Evolutionary conservation across 2,888 invertebrate species (phyloP).

Genomic region (Odontocolon sp.): DNA sequence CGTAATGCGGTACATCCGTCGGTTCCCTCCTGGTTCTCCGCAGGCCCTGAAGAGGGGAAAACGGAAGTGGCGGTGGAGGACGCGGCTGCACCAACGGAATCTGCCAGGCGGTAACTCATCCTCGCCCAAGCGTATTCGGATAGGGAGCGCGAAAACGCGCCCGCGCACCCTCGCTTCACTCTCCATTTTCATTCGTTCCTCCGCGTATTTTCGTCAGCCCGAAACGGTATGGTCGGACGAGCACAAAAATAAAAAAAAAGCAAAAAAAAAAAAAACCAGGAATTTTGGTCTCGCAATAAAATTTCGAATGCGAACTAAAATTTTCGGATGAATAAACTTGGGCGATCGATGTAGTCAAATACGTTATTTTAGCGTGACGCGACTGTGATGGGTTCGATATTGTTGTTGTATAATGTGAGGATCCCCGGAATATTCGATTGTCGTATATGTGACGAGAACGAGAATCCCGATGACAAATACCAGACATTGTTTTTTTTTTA

Average conservation of each 20-base stretch:
- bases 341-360: conserved; percentile 8
- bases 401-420: background rate
- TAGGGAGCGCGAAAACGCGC: too few relatives aligned
- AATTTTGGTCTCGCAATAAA: background rate
- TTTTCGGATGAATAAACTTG: conserved; percentile 1
- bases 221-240: background rate
- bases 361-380: conserved; percentile 25
- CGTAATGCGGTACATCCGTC: conserved; percentile 77
- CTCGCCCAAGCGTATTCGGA: conserved; percentile 70
- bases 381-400: background rate
- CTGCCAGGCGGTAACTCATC: conserved; percentile 77
- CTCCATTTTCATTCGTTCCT: conserved; percentile 62
- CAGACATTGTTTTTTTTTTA: conserved; percentile 48
- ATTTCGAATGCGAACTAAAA: background rate
- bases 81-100: conserved; percentile 69
- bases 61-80: conserved; percentile 28
- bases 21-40: conserved; percentile 51
- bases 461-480: conserved; percentile 20
- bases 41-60: conserved; percentile 60
- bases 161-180: conserved; percentile 57
- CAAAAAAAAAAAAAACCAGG: background rate
- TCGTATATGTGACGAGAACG: conserved; percentile 23
- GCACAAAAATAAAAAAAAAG: conserved; percentile 8
- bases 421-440: background rate
- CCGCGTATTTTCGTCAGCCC: conserved; percentile 32